Conservation (phyloP, 2,113 vertebrate species). For the Leuciscus idus region DNA sequence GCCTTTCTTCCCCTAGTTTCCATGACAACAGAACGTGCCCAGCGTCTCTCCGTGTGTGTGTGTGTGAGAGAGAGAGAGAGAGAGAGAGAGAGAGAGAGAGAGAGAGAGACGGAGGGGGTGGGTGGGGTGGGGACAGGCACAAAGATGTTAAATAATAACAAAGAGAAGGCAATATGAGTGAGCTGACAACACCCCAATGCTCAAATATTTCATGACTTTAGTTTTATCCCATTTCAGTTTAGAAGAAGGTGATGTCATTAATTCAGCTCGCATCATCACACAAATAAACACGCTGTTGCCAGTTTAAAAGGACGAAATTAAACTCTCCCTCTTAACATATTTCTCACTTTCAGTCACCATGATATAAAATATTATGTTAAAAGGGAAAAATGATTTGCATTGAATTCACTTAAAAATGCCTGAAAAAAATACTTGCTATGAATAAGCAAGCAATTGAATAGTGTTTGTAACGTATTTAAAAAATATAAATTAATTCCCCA, state of each 20-base stretch:
- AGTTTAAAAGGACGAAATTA: not conserved
- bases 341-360: not conserved
- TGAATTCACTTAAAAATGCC: too few species aligned
- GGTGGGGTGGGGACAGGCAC: not conserved
- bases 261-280: conserved; percentile 34
- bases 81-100: conserved; percentile 1
- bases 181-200: conserved; percentile 51
- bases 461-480: too few species aligned
- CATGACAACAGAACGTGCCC: conserved; percentile 77
- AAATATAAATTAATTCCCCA: not conserved
- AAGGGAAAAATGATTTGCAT: not conserved
- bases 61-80: conserved; percentile 6
- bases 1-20: conserved; percentile 80
- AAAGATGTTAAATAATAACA: not conserved
- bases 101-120: not conserved
- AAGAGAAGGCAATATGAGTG: not conserved
- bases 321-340: too few species aligned
- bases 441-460: too few species aligned
- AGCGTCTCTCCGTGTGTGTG: conserved; percentile 60
- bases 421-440: too few species aligned
- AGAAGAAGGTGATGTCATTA: conserved; percentile 45
- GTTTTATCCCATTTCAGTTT: conserved; percentile 16
- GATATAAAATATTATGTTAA: not conserved
- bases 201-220: conserved; percentile 7
- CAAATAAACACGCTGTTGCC: conserved; percentile 23